phyloP scores from a whole-genome alignment of 2,888 invertebrate genomes.

The Lithophane ornitopus region DNA sequence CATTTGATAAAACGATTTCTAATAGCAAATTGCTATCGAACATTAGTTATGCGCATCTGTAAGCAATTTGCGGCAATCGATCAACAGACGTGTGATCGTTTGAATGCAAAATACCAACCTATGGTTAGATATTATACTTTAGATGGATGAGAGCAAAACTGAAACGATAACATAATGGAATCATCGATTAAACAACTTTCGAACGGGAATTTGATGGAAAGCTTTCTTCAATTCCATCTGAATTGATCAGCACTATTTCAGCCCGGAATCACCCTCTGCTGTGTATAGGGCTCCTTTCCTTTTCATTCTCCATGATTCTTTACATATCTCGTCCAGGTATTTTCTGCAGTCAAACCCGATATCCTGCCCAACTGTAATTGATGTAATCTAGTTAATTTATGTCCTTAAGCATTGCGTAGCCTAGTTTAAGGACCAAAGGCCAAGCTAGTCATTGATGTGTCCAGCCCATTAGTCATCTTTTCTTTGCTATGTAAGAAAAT shows the following conservation, averaged over 20 bases:
- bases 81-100: constrained; percentile 34
- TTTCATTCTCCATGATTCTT: not conserved
- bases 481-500: constrained; percentile 5
- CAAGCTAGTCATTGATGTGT: constrained; percentile 1
- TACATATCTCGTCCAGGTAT: not conserved
- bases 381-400: constrained; percentile 13
- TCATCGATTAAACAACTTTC: constrained; percentile 18
- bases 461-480: constrained; percentile 18
- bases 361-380: not conserved
- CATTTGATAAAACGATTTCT: constrained; percentile 51
- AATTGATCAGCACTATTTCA: not conserved
- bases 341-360: not conserved
- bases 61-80: constrained; percentile 50
- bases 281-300: too few species aligned
- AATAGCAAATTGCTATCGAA: constrained; percentile 46
- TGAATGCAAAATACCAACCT: constrained; percentile 36
- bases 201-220: not conserved
- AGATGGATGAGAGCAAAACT: constrained; percentile 7
- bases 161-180: not conserved
- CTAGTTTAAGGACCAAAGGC: constrained; percentile 29
- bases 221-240: not conserved
- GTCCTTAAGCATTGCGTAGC: constrained; percentile 7
- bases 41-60: constrained; percentile 57
- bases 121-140: constrained; percentile 2
- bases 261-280: too few species aligned